Evolutionary conservation across 2,113 vertebrate species (phyloP).

Genomic region (Corvus cornix): DNA sequence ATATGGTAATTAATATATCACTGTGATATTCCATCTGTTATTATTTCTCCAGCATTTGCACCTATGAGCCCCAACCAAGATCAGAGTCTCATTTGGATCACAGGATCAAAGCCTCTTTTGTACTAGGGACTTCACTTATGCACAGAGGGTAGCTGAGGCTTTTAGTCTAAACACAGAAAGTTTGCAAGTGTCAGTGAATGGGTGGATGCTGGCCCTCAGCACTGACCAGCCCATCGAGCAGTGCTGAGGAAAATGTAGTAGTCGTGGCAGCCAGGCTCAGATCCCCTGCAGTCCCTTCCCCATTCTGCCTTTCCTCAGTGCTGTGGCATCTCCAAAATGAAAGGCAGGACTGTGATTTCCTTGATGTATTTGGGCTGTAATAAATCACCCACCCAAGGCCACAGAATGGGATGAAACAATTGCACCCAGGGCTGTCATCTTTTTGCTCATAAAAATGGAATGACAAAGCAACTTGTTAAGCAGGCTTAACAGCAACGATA

Average conservation of each 20-base stretch:
- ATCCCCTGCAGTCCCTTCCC: background rate
- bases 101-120: slow-evolving; percentile 49
- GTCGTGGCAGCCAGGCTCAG: background rate
- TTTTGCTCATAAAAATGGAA: background rate
- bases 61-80: background rate
- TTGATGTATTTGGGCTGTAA: background rate
- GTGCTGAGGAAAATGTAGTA: background rate
- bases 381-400: background rate
- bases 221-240: accelerated
- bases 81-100: slow-evolving; percentile 2
- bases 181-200: background rate
- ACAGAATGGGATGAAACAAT: background rate
- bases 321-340: background rate
- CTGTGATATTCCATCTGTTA: slow-evolving; percentile 53
- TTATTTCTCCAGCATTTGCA: slow-evolving; percentile 34
- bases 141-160: background rate
- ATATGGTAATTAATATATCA: slow-evolving; percentile 22
- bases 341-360: background rate
- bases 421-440: background rate
- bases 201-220: background rate
- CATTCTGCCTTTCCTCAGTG: background rate
- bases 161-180: background rate
- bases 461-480: background rate
- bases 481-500: background rate
- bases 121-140: background rate